These are phyloP conservation scores for Nymphalis c-album DNA, from an alignment of 2,888 invertebrate species.

Conservation along the genomic window DNA sequence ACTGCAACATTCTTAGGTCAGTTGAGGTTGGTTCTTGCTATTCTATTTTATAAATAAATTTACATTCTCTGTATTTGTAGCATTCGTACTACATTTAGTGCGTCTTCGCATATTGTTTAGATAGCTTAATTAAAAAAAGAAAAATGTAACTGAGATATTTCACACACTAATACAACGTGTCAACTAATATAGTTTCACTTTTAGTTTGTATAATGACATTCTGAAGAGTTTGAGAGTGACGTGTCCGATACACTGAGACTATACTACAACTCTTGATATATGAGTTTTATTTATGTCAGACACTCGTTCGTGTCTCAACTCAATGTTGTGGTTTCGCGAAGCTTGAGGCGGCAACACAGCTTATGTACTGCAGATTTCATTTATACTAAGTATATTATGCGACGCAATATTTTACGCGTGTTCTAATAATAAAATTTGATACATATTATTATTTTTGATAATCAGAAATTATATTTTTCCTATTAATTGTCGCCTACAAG, in stretches of 20 bases:
- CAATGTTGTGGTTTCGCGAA: neutral
- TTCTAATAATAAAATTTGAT: constrained; percentile 57
- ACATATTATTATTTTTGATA: constrained; percentile 78
- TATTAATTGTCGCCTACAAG: constrained; percentile 70
- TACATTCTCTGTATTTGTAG: constrained; percentile 9
- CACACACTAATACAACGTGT: constrained; percentile 5
- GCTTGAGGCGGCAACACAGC: constrained; percentile 5
- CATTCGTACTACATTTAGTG: constrained; percentile 5
- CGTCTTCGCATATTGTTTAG: constrained; percentile 14
- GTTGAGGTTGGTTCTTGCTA: constrained; percentile 7
- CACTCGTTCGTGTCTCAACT: neutral
- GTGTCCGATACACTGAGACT: neutral
- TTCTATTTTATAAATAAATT: constrained; percentile 15
- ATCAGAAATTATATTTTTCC: constrained; percentile 75
- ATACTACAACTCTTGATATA: no score
- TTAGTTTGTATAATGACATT: neutral
- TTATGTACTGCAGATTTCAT: constrained; percentile 36
- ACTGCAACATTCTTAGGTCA: neutral
- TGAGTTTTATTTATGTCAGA: neutral
- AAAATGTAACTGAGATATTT: constrained; percentile 4
- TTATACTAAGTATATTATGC: constrained; percentile 45
- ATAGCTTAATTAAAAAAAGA: constrained; percentile 1
- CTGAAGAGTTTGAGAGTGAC: neutral
- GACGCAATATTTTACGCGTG: constrained; percentile 62
- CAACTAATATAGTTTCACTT: neutral